Percentiles rank a stretch among this genome's conserved stretches.
Evolutionary conservation across 1,140 invertebrate genomes (phyloP).

Genomic region (Oreohelix idahoensis): DNA sequence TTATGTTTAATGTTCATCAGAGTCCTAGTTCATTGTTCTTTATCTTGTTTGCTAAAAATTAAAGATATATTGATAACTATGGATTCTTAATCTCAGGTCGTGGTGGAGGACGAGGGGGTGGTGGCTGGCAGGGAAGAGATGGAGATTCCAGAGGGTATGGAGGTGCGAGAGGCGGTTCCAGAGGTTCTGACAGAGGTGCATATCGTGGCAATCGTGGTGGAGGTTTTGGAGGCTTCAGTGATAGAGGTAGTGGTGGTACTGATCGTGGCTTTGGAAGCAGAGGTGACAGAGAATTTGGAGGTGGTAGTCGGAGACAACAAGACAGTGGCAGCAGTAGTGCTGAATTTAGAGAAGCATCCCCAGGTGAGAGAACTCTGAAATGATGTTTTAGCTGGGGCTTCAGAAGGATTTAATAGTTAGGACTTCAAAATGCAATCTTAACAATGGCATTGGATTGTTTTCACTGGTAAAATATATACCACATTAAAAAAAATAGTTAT

Average conservation of each 20-base stretch:
- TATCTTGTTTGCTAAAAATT: too few relatives aligned
- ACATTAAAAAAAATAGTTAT: too few relatives aligned
- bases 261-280: slow-evolving; percentile 41
- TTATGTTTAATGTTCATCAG: too few relatives aligned
- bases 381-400: too few relatives aligned
- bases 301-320: slow-evolving; percentile 37
- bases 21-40: too few relatives aligned
- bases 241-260: not conserved
- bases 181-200: slow-evolving; percentile 60
- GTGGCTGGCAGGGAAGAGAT: slow-evolving; percentile 18
- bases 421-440: too few relatives aligned
- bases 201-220: slow-evolving; percentile 60
- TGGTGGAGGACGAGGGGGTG: slow-evolving; percentile 25
- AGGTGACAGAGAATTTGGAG: slow-evolving; percentile 34
- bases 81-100: not conserved
- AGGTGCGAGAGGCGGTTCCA: not conserved
- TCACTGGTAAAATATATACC: too few relatives aligned
- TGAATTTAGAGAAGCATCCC: slow-evolving; percentile 60
- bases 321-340: slow-evolving; percentile 37
- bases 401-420: too few relatives aligned
- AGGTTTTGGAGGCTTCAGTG: slow-evolving; percentile 9
- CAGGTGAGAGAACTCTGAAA: slow-evolving; percentile 54
- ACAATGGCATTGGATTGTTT: too few relatives aligned
- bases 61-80: too few relatives aligned
- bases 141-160: slow-evolving; percentile 17